Conservation (phyloP, 1,140 invertebrate genomes). For the Anadara kagoshimensis region DNA sequence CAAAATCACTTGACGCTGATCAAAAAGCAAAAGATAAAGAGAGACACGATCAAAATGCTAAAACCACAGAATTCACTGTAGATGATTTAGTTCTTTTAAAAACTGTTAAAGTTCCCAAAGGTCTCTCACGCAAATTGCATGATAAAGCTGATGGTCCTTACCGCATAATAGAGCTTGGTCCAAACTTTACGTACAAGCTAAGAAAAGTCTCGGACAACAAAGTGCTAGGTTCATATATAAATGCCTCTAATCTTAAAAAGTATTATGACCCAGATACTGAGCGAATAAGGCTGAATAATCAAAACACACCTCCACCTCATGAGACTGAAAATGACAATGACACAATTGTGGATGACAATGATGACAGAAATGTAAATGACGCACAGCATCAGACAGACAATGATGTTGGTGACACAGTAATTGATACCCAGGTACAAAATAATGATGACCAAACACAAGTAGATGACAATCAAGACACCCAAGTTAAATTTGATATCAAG, state of each 20-base stretch:
- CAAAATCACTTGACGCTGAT: slow-evolving; percentile 9
- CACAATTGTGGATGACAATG: no score
- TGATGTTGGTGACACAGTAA: neutral
- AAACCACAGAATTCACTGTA: neutral
- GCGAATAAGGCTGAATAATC: neutral
- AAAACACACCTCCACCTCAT: no score
- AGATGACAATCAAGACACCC: neutral
- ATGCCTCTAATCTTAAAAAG: slow-evolving; percentile 23
- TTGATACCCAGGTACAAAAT: neutral
- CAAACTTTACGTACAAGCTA: slow-evolving; percentile 31
- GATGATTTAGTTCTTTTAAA: slow-evolving; percentile 19
- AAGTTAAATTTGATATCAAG: slow-evolving; percentile 4
- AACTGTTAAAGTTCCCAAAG: slow-evolving; percentile 19
- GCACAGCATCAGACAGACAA: neutral
- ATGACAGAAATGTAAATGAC: no score
- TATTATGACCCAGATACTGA: slow-evolving; percentile 20
- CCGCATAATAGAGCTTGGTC: slow-evolving; percentile 28
- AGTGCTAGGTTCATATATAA: slow-evolving; percentile 1
- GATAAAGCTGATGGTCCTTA: slow-evolving; percentile 37
- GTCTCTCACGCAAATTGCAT: slow-evolving; percentile 24
- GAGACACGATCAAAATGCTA: slow-evolving; percentile 17
- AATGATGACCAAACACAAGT: neutral
- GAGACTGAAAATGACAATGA: no score
- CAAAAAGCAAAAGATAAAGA: slow-evolving; percentile 22
- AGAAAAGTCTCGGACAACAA: slow-evolving; percentile 7